Conservation (phyloP, 2,888 invertebrate species). For the Lottia gigantea region DNA sequence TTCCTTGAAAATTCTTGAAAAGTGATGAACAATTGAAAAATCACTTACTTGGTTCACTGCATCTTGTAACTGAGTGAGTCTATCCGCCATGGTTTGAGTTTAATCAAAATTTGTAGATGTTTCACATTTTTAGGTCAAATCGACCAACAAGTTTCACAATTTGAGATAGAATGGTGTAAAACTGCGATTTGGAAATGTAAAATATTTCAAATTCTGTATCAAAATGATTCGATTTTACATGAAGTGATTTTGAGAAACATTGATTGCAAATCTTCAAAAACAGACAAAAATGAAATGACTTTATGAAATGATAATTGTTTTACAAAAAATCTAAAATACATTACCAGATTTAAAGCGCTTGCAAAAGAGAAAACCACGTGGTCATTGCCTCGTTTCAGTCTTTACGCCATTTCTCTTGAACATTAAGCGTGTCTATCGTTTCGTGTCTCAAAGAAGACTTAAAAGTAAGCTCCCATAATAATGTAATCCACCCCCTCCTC, state of each 20-base stretch:
- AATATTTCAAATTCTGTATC: no score
- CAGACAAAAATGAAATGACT: no score
- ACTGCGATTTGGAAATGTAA: no score
- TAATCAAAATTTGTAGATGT: no score
- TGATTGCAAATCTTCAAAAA: no score
- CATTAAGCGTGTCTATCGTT: slow-evolving; percentile 41
- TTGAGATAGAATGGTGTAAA: no score
- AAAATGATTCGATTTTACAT: no score
- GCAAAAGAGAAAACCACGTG: slow-evolving; percentile 13
- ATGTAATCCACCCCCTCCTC: not conserved
- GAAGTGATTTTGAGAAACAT: no score
- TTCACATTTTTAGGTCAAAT: no score
- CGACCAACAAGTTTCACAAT: no score
- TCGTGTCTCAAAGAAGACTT: slow-evolving; percentile 59
- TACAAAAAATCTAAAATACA: not conserved
- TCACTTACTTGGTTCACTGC: slow-evolving; percentile 84
- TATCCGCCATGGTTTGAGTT: slow-evolving; percentile 81
- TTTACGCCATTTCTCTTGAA: slow-evolving; percentile 22
- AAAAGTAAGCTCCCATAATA: slow-evolving; percentile 41
- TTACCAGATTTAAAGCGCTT: not conserved
- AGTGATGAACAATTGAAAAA: not conserved
- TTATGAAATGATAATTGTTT: no score
- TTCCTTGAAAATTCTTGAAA: not conserved
- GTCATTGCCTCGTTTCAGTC: slow-evolving; percentile 15
- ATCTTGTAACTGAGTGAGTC: slow-evolving; percentile 94